phyloP scores from a whole-genome alignment of 2,888 invertebrate genomes.

The Protula sp. region DNA sequence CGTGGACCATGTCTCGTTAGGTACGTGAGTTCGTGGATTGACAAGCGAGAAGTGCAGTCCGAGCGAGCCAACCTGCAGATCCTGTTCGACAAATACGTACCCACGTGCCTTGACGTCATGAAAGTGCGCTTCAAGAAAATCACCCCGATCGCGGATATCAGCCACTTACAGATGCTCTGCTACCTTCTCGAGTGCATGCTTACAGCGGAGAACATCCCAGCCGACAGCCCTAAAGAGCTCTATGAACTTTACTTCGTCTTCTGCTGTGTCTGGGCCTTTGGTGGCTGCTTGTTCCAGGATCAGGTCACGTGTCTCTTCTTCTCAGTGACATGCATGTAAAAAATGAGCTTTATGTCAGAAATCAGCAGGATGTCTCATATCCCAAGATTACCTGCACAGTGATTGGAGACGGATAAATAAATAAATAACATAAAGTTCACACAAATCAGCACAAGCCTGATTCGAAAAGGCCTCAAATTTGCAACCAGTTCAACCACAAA shows the following conservation, averaged over 20 bases:
- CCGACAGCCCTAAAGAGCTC: conserved; percentile 88
- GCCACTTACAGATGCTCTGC: conserved; percentile 83
- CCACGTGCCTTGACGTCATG: conserved; percentile 80
- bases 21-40: conserved; percentile 72
- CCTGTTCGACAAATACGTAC: conserved; percentile 93
- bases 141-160: conserved; percentile 89
- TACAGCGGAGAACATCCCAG: conserved; percentile 74
- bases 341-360: too few relatives aligned
- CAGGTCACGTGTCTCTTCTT: conserved; percentile 57
- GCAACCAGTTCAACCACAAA: too few relatives aligned
- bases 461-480: too few relatives aligned
- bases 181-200: conserved; percentile 80
- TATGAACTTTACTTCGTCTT: conserved; percentile 94
- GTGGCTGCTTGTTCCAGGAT: conserved; percentile 91
- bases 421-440: too few relatives aligned
- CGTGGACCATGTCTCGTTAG: too few relatives aligned
- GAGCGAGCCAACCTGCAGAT: conserved; percentile 76
- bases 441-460: too few relatives aligned
- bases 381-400: too few relatives aligned
- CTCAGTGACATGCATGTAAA: too few relatives aligned
- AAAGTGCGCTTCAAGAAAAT: conserved; percentile 87
- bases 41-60: conserved; percentile 57
- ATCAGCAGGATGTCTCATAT: too few relatives aligned
- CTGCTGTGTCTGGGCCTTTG: conserved; percentile 94
- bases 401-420: too few relatives aligned